Evolutionary conservation across 2,888 invertebrate species (phyloP), one percentile per base, ranked within the genome.

Genomic region (Hermaeophaga mercurialis): DNA sequence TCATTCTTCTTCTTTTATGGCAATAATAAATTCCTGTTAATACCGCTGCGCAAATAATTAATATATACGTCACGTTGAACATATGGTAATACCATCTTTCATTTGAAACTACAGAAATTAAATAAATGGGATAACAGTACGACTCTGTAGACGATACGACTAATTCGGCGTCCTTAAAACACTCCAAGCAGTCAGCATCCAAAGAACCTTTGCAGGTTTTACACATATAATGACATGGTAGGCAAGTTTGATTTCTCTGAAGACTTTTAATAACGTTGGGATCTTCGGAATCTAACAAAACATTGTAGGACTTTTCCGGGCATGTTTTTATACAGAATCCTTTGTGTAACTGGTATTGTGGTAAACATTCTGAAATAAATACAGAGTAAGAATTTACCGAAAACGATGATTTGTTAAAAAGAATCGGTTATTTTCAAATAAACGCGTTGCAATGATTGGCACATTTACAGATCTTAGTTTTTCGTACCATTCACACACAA

Each of bases 181-280:
- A 91, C 3, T 82, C 78, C 34, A 80, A 75, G 74, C 90, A 91
- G 68, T 90, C 85, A 69, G 83, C 84, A 75, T 87, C 85, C 65
- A 83, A 81, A 5, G 89, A 85, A 7, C 90, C 90, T 5, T 78
- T 75, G 70, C 91, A 91, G 7, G 81, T 80, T 54, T 81, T 81
- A 73, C 91, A 91, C n/a, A 86, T 83, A 73, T 90, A 90, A 77
- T 91, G 90, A 72, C 91, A 91, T 22, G 80, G 77, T 1, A 84
- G 76, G 70, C 90, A 90, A 53, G 56, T 61, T 44, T 61, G 60
- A n/a, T 39, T 52, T 47, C 80, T 47, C 12, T 54, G 17, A n/a
- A 54, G 12, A 47, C 39, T 38, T 17, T 44, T 52, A 39, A 68
- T 65, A 62, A 70, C 69, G 11, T 56, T 59, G 19, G 62, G 58